These are phyloP conservation scores for Amaurobius ferox DNA, from an alignment of 2,888 invertebrate species.

Conservation along the genomic window DNA sequence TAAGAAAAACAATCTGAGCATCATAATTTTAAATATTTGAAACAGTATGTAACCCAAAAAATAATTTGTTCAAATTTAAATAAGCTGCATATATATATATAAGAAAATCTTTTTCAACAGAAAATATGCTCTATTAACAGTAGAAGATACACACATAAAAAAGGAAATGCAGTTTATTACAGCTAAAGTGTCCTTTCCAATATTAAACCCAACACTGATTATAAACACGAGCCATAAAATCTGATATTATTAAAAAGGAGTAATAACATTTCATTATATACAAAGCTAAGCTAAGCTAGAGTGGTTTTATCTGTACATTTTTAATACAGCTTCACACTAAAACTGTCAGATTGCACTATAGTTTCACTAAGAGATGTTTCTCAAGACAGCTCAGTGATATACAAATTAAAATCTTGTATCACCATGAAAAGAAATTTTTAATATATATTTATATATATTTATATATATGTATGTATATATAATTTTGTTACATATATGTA, in stretches of 20 bases:
- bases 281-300: slow-evolving; percentile 59
- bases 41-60: too few relatives aligned
- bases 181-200: slow-evolving; percentile 16
- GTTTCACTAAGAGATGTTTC: slow-evolving; percentile 28
- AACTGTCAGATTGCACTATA: slow-evolving; percentile 57
- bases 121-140: background rate
- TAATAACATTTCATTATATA: slow-evolving; percentile 64
- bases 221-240: slow-evolving; percentile 66
- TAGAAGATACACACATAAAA: background rate
- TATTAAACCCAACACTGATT: slow-evolving; percentile 34
- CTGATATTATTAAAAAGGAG: slow-evolving; percentile 60
- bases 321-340: slow-evolving; percentile 54
- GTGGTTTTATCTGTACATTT: slow-evolving; percentile 59
- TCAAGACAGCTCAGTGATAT: slow-evolving; percentile 13
- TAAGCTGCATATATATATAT: background rate
- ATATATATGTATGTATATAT: too few relatives aligned
- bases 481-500: too few relatives aligned
- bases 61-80: too few relatives aligned
- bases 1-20: too few relatives aligned
- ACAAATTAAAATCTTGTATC: slow-evolving; percentile 4
- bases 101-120: background rate
- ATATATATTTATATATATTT: too few relatives aligned
- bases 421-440: background rate
- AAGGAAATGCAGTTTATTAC: background rate
- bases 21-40: too few relatives aligned